Base-by-base conservation (phyloP, 2,888 invertebrate species). In the Ophion ventricosus region DNA sequence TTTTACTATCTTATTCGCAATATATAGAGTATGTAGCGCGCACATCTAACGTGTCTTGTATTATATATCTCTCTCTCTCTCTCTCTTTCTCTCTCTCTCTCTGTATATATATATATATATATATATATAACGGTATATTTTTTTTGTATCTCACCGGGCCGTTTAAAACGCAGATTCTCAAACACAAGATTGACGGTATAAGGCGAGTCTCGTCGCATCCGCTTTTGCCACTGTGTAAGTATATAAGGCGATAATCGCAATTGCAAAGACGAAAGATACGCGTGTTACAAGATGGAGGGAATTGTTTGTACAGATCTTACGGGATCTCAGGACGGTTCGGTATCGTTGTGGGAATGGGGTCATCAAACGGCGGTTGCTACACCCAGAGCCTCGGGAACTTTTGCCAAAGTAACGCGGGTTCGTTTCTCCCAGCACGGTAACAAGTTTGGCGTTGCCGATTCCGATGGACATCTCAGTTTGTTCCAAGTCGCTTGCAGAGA, bases 261-360 rank as follows among this genome's bases (percentile, higher is more conserved):
- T 54, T 64, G 26, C 23, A 35, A 59, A 61, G n/a, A n/a, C 5
- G 14, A 61, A 10, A 25, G 35, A 69, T 17, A 11, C 35, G n/a
- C n/a, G n/a, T n/a, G 35, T 35, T 35, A 35, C 8, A 35, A 35
- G 35, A 35, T 35, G 4, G 7, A 17, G 14, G 3, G 17, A 49
- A 49, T 49, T 69, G n/a, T 73, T 43, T 78, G 76, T 87, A 17
- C 90, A 97, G 97, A 99, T 94, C 94, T 99, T 89, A 98, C 98
- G 63, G 99, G 99, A 79, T 97, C 98, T 14, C 98, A 98, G 92
- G 99, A 99, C 94, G 99, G 99, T 10, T 98, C 98, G 0, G 98
- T 99, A 0, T 97, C 97, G 88, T 95, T 99, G 86, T 98, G 99
- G 99, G 99, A 99, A 94, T 99, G 99, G 99, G 98, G 98, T 8